phyloP scores from a whole-genome alignment of 2,888 invertebrate species.

The Portevinia maculata region DNA sequence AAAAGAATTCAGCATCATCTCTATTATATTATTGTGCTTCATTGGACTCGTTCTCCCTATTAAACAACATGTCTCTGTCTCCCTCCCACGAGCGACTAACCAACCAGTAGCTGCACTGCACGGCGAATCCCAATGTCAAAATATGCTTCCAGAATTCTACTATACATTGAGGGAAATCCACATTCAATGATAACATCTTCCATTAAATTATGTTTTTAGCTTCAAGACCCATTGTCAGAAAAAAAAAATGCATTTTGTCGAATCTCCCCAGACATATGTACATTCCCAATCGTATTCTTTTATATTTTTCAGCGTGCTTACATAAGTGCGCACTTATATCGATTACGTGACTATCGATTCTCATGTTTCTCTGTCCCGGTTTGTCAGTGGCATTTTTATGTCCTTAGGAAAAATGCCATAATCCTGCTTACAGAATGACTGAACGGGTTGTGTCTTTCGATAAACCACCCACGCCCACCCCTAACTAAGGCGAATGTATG shows the following conservation, averaged over 20 bases:
- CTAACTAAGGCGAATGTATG: constrained; percentile 11
- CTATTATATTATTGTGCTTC: too few species aligned
- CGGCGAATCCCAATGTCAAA: constrained; percentile 26
- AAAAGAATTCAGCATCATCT: too few species aligned
- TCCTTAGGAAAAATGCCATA: constrained; percentile 61
- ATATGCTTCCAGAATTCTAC: constrained; percentile 42
- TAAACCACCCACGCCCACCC: constrained; percentile 5
- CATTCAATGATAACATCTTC: constrained; percentile 50
- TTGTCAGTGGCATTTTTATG: constrained; percentile 63
- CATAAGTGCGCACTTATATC: constrained; percentile 68
- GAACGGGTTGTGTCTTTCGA: constrained; percentile 7
- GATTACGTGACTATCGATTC: constrained; percentile 69
- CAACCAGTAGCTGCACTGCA: constrained; percentile 25
- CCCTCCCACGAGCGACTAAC: background rate
- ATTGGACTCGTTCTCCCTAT: too few species aligned
- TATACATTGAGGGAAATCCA: constrained; percentile 54
- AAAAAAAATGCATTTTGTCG: constrained; percentile 26
- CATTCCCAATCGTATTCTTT: constrained; percentile 33
- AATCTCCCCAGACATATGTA: background rate
- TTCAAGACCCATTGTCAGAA: constrained; percentile 5
- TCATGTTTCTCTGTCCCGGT: constrained; percentile 15
- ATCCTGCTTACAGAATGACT: constrained; percentile 11
- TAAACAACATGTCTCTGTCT: background rate
- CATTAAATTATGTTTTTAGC: constrained; percentile 62
- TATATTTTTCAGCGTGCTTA: constrained; percentile 55